Conservation (phyloP, 2,888 invertebrate genomes). For the Torymus tubicola region DNA sequence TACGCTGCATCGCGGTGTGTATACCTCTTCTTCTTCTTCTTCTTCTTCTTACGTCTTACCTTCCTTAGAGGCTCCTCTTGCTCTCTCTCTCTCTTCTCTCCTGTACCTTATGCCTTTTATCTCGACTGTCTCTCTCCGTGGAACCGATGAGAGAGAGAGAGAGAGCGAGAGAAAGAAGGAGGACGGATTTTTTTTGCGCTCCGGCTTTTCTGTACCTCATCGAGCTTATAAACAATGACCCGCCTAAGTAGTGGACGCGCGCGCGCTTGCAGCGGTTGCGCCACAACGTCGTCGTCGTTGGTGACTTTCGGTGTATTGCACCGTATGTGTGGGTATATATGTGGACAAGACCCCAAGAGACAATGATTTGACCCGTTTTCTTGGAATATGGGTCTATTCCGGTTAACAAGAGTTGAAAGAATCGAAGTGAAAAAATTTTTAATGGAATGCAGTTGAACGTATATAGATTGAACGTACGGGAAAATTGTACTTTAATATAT, state of each 20-base stretch:
- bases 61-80: conserved; percentile 48
- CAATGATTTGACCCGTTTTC: background rate
- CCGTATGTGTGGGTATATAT: background rate
- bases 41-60: conserved; percentile 56
- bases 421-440: too few species aligned
- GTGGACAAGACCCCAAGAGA: too few species aligned
- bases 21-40: conserved; percentile 44
- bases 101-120: conserved; percentile 56
- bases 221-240: conserved; percentile 58
- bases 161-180: conserved; percentile 33
- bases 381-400: background rate
- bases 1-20: conserved; percentile 32
- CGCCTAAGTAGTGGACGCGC: conserved; percentile 55
- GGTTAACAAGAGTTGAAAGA: too few species aligned
- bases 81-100: background rate
- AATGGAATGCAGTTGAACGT: too few species aligned
- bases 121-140: conserved; percentile 56
- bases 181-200: conserved; percentile 51
- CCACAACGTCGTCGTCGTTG: too few species aligned
- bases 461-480: too few species aligned
- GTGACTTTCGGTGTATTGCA: conserved; percentile 10
- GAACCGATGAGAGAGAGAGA: conserved; percentile 49
- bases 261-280: conserved; percentile 20
- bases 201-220: conserved; percentile 56
- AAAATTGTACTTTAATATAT: too few species aligned